Base-by-base conservation (phyloP, 2,113 vertebrate genomes). In the Cathartes aura region DNA sequence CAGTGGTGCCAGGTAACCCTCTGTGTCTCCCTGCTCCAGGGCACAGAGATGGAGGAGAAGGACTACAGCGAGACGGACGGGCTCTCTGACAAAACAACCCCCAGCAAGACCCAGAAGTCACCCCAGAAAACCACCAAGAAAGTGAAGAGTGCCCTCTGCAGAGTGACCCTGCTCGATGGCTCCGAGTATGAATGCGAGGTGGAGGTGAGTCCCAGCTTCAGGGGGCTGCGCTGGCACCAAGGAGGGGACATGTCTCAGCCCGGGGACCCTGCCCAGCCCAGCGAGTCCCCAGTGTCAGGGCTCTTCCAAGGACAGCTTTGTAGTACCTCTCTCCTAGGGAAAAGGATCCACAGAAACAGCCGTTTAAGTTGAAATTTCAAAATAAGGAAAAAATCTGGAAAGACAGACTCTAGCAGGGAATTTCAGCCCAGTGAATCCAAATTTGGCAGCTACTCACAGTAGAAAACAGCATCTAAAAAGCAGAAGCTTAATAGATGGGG, bases 81-180 rank as follows among this genome's bases (percentile, higher is more conserved):
- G 81, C 98, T 98, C 56, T 99, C 99, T 7, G 99, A 99, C 97
- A 99, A 98, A 97, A 99, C 98, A 14, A 99, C 99, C 1, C 99
- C 99, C 32, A 99, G 99, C 98, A 99, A 99, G 97, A 99, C 98
- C 93, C 99, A 99, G 95, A 99, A 99, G 92, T 99, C 99, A 4
- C 99, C 99, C 8, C 99, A 99, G 98, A 99, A 99, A 98, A 98
- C 98, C 73, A 98, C 98, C 96, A 99, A 99, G 90, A 99, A 99
- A 48, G 98, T 98, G 62, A 99, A 99, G 98, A 99, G 98, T 8
- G 87, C 97, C 58, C 97, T 99, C 79, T 99, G 99, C 98, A 99
- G 98, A 96, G 98, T 99, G 96, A 99, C 98, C 17, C 98, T 99
- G 93, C 98, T 99, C 21, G 99, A 99, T 93, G 98, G 98, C 62